Conservation (phyloP, 1,140 invertebrate genomes). For the Camponotus floridanus region DNA sequence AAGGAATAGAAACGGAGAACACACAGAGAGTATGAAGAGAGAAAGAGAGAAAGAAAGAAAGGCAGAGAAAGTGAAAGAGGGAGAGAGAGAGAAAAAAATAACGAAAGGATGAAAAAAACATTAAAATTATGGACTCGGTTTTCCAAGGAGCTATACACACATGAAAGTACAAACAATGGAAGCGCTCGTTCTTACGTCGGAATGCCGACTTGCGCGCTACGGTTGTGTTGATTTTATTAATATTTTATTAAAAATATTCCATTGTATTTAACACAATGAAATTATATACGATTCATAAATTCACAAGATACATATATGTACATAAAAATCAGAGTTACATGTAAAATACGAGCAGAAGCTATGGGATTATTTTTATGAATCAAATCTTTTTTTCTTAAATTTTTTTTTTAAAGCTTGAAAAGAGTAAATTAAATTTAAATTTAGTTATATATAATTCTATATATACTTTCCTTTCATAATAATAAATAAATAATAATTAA, state of each 20-base stretch:
- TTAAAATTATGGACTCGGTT: conserved; percentile 74
- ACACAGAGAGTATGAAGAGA: not conserved
- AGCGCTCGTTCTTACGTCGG: conserved; percentile 63
- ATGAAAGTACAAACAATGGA: conserved; percentile 73
- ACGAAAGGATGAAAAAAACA: conserved; percentile 70
- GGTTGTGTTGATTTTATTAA: conserved; percentile 30
- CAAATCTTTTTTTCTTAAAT: conserved; percentile 3
- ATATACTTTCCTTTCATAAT: not conserved
- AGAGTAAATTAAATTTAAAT: not conserved
- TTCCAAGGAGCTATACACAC: conserved; percentile 74
- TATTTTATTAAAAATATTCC: conserved; percentile 56
- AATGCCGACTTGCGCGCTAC: conserved; percentile 7
- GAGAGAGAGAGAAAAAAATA: not conserved
- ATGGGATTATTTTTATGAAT: not conserved
- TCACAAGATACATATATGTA: not conserved
- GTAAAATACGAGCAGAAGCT: conserved; percentile 4
- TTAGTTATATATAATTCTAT: not conserved
- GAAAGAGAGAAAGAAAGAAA: not conserved
- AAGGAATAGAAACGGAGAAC: conserved; percentile 66
- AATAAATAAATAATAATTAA: not conserved
- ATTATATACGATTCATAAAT: conserved; percentile 36
- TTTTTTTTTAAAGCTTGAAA: conserved; percentile 2
- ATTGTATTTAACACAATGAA: conserved; percentile 47
- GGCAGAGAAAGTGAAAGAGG: conserved; percentile 6
- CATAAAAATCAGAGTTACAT: conserved; percentile 26